Evolutionary conservation across 1,140 invertebrate species (phyloP).

Genomic region (Drosophila mojavensis): DNA sequence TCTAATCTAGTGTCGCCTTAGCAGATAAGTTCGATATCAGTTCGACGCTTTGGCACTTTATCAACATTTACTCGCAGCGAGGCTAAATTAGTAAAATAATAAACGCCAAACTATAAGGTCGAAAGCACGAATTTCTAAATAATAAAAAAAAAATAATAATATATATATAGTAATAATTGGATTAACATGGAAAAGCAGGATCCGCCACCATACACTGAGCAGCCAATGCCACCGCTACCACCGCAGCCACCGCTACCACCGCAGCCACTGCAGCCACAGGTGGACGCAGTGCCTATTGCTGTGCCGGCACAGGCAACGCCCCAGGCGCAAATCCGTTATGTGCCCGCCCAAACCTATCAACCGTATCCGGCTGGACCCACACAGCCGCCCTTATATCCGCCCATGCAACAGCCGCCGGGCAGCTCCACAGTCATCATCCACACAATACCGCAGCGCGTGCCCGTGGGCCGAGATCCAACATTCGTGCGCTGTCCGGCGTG

Average conservation of each 20-base stretch:
- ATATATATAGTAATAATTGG: background rate
- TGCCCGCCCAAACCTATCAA: constrained; percentile 39
- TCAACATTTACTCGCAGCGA: background rate
- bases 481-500: constrained; percentile 86
- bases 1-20: constrained; percentile 10
- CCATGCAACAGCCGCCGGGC: constrained; percentile 41
- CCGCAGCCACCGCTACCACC: background rate
- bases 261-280: background rate
- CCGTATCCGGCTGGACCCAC: constrained; percentile 47
- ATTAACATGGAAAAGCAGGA: constrained; percentile 67
- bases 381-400: constrained; percentile 59
- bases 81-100: constrained; percentile 10
- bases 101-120: constrained; percentile 12
- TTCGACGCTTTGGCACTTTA: background rate
- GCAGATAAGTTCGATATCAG: constrained; percentile 7
- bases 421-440: constrained; percentile 84
- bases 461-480: constrained; percentile 84
- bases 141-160: background rate
- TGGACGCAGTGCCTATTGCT: background rate
- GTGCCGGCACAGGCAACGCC: background rate
- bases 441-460: constrained; percentile 39
- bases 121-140: background rate
- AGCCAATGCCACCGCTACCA: background rate
- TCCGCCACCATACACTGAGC: constrained; percentile 73
- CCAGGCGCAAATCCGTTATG: constrained; percentile 9